These are phyloP conservation scores for Chaetogeoica ovagalla DNA, from an alignment of 2,888 invertebrate genomes.

Conservation along the genomic window DNA sequence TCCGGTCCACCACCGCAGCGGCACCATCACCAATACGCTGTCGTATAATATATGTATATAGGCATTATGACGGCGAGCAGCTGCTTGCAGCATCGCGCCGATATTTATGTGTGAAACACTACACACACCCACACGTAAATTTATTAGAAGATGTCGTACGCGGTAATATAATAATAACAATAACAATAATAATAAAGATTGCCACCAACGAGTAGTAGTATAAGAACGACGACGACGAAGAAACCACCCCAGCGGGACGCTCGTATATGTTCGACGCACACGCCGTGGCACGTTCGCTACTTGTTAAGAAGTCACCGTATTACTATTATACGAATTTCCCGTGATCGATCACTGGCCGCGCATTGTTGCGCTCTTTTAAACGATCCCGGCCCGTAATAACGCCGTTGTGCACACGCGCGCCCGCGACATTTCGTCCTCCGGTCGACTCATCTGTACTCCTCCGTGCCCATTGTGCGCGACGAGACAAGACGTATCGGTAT, in stretches of 20 bases:
- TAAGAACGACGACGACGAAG: neutral
- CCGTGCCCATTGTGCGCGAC: no score
- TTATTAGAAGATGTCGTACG: neutral
- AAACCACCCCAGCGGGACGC: neutral
- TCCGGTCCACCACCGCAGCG: no score
- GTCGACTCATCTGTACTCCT: no score
- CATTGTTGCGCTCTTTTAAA: neutral
- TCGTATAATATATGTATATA: no score
- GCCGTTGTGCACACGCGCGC: no score
- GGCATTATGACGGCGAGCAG: no score
- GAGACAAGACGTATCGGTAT: neutral
- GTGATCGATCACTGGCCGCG: no score
- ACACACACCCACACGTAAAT: conserved; percentile 24
- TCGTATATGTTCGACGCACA: neutral
- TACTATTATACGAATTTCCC: no score
- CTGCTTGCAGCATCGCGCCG: neutral
- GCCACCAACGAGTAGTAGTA: neutral
- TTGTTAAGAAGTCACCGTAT: conserved; percentile 42
- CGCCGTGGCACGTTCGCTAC: conserved; percentile 40
- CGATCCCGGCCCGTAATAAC: neutral
- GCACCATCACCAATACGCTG: no score
- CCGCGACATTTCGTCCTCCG: no score
- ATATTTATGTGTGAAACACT: neutral
- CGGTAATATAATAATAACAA: conserved; percentile 6
- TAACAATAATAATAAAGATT: neutral